These are phyloP conservation scores for Lucinisca nassula DNA, from an alignment of 2,888 invertebrate genomes.

Conservation along the genomic window DNA sequence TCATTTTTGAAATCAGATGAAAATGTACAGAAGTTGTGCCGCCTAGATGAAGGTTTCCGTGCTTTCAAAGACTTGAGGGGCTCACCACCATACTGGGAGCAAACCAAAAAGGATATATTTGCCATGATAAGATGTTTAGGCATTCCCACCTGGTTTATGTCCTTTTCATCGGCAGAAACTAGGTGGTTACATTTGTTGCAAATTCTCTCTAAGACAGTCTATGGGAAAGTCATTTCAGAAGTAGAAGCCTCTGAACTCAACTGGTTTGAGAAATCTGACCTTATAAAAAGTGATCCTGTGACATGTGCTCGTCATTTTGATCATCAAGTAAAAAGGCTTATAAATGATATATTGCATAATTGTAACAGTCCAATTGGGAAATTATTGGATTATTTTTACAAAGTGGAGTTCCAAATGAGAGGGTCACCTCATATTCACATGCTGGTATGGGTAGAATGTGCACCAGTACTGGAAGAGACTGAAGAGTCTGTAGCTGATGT, in stretches of 20 bases:
- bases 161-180: constrained; percentile 21
- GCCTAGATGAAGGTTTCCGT: constrained; percentile 39
- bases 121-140: constrained; percentile 41
- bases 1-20: constrained; percentile 35
- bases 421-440: constrained; percentile 58
- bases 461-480: constrained; percentile 32
- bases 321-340: too few species aligned
- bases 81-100: constrained; percentile 47
- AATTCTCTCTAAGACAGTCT: not conserved
- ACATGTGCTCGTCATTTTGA: constrained; percentile 64
- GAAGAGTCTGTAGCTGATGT: too few species aligned
- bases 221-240: not conserved
- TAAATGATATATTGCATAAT: too few species aligned
- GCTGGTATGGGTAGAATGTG: constrained; percentile 43
- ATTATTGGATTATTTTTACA: constrained; percentile 62
- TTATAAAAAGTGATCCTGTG: constrained; percentile 53
- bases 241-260: constrained; percentile 6
- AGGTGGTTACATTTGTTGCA: not conserved
- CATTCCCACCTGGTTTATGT: constrained; percentile 38
- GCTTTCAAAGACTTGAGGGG: constrained; percentile 33
- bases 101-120: constrained; percentile 25
- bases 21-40: not conserved
- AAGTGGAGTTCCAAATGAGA: constrained; percentile 59
- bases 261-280: constrained; percentile 16
- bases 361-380: too few species aligned